Evolutionary conservation across 1,140 invertebrate genomes (phyloP), one percentile per base, ranked within the genome.

Genomic region (Drosophila nebulosa): DNA sequence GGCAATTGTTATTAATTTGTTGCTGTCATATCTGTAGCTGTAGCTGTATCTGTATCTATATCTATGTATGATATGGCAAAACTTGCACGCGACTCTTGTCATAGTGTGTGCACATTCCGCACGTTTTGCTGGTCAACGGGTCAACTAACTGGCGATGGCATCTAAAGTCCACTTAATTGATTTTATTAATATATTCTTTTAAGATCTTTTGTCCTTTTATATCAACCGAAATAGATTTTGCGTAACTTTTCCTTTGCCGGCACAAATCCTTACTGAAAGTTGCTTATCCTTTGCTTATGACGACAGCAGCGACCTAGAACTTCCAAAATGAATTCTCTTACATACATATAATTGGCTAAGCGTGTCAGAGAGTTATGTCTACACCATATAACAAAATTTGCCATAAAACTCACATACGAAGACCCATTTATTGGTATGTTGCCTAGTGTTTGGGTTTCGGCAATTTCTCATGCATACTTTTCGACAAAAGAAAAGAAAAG

Each of bases 1-100:
- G 56, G 46, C 65, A 77, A 77, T 77, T 77, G 74, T 74, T 77
- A 74, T 77, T 77, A 77, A 77, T 77, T 73, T 76, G 69, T 65
- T 61, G 73, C 64, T 74, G 72, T 63, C 72, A 61, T 51, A 59
- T 72, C 39, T 46, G 21, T 46, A 46, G n/a, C n/a, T 46, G n/a
- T 46, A 46, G 18, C 14, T 46, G 14, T 42, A 42, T 12, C 30
- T 50, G 21, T 42, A 50, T 36, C 18, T 26, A 10, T 22, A 36
- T 9, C 14, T 42, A 14, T 57, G 30, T 18, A 27, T 35, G 58
- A 52, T 42, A 60, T 39, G n/a, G 24, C 46, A 27, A 63, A 62
- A 72, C 59, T 69, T 60, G 69, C 74, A 76, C 74, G 74, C 69
- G 74, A 68, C 69, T 59, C 60, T 30, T 76, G 69, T 73, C 74